A percentile compares a stretch with the other conserved stretches of the same genome.
phyloP scores from a whole-genome alignment of 2,113 vertebrate species.

The Athene noctua region DNA sequence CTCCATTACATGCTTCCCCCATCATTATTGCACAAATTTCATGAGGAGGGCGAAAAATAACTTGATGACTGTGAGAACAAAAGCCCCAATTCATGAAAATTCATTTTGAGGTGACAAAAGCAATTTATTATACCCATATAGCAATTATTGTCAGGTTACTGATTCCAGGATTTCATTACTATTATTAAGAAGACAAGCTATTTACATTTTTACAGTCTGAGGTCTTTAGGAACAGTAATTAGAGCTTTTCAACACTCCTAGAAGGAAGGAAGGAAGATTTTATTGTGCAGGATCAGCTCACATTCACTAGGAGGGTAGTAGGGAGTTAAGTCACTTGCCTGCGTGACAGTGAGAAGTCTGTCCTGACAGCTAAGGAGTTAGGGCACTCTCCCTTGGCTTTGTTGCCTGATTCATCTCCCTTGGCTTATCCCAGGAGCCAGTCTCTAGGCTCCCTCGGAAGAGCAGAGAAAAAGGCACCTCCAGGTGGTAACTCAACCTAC shows the following conservation, averaged over 20 bases:
- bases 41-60: constrained; percentile 10
- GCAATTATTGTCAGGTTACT: constrained; percentile 3
- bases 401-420: neutral
- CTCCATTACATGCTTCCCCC: neutral
- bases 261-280: neutral
- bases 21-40: neutral
- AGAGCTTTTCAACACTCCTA: neutral
- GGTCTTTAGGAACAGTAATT: neutral
- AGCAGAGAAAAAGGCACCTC: neutral
- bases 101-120: constrained; percentile 24
- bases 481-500: neutral
- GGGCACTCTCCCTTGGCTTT: neutral
- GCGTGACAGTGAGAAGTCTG: neutral
- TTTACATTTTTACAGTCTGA: neutral
- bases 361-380: neutral
- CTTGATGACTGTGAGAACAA: neutral
- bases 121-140: constrained; percentile 21
- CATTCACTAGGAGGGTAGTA: neutral
- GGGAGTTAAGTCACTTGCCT: neutral
- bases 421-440: neutral
- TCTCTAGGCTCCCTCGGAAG: neutral
- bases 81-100: constrained; percentile 8
- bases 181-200: neutral
- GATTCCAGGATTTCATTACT: constrained; percentile 7
- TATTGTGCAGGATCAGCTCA: neutral